Percentiles rank a stretch among this genome's conserved stretches.
These are phyloP conservation scores for Macquaria australasica DNA, from an alignment of 2,113 vertebrate genomes.

Conservation along the genomic window DNA sequence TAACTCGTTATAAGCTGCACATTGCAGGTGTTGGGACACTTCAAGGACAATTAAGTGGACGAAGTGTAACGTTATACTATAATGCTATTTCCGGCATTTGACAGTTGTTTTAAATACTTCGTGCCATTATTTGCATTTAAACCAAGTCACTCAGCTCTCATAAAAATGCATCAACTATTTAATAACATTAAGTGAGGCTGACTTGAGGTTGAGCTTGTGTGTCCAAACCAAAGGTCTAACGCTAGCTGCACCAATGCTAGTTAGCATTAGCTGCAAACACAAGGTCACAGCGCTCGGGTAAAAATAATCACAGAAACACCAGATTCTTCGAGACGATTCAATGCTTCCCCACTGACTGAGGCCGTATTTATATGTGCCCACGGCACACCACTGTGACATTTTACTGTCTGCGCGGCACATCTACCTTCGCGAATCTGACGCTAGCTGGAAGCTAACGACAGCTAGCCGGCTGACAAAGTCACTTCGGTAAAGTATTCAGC, in stretches of 20 bases:
- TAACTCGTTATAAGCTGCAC: not conserved
- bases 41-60: not conserved
- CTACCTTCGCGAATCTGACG: not conserved
- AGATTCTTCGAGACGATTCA: not conserved
- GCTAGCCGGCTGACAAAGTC: conserved; percentile 67
- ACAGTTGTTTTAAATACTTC: not conserved
- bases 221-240: not conserved
- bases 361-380: rapidly evolving
- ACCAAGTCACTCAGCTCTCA: not conserved
- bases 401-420: too few species aligned
- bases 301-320: not conserved
- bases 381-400: not conserved
- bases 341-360: rapidly evolving
- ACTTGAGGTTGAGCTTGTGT: not conserved
- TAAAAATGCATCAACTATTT: not conserved
- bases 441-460: conserved; percentile 26
- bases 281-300: conserved; percentile 66
- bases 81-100: too few species aligned
- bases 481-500: too few species aligned
- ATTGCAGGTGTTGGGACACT: not conserved
- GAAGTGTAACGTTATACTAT: not conserved
- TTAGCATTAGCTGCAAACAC: conserved; percentile 69
- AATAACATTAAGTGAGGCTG: not conserved
- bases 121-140: not conserved
- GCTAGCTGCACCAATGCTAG: not conserved